Evolutionary conservation across 1,140 invertebrate genomes (phyloP).

Genomic region (Hycleus cichorii): DNA sequence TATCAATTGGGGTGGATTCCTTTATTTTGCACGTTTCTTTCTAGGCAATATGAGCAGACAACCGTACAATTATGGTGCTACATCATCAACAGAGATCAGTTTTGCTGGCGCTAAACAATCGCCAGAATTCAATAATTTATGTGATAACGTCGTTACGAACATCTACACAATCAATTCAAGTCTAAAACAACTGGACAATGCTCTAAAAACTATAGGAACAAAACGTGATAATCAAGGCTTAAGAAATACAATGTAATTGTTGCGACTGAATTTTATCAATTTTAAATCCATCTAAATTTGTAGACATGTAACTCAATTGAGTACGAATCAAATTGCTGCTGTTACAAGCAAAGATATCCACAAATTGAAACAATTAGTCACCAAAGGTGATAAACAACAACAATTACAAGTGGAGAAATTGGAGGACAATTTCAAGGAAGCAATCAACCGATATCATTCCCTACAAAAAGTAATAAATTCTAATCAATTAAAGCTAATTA

Average conservation of each 20-base stretch:
- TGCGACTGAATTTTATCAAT: constrained; percentile 3
- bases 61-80: constrained; percentile 35
- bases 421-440: constrained; percentile 70
- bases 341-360: constrained; percentile 66
- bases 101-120: constrained; percentile 55
- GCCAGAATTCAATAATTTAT: constrained; percentile 64
- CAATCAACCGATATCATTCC: constrained; percentile 66
- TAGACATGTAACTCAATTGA: constrained; percentile 72
- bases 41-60: constrained; percentile 11
- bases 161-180: constrained; percentile 68
- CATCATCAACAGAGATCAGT: constrained; percentile 27
- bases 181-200: constrained; percentile 61
- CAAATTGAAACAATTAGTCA: constrained; percentile 56
- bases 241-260: constrained; percentile 57
- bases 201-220: constrained; percentile 68
- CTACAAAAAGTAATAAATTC: constrained; percentile 61
- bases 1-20: too few species aligned
- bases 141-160: constrained; percentile 70
- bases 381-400: constrained; percentile 65
- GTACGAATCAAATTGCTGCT: constrained; percentile 66
- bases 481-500: constrained; percentile 4
- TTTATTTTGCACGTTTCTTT: too few species aligned
- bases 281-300: constrained; percentile 29
- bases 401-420: constrained; percentile 77
- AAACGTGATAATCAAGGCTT: constrained; percentile 60